Evolutionary conservation across 2,888 invertebrate species (phyloP).

Genomic region (Lomographa bimaculata): DNA sequence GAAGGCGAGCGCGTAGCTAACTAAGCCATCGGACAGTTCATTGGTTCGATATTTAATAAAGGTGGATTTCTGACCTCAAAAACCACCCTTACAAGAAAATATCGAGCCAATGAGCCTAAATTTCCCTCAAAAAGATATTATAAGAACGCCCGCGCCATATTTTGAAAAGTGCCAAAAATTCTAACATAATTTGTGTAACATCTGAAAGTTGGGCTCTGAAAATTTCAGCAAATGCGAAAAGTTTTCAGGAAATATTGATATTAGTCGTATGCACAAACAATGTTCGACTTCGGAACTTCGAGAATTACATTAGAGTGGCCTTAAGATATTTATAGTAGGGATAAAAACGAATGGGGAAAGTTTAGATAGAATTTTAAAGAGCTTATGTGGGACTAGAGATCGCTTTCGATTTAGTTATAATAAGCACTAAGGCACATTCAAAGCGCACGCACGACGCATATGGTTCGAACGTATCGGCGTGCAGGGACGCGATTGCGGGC

Average conservation of each 20-base stretch:
- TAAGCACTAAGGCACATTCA: too few species aligned
- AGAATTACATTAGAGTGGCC: constrained; percentile 9
- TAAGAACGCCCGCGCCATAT: constrained; percentile 23
- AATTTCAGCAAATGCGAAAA: constrained; percentile 26
- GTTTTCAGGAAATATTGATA: constrained; percentile 28
- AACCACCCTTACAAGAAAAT: neutral
- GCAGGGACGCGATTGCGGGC: too few species aligned
- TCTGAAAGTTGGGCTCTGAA: constrained; percentile 21
- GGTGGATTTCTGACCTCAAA: too few species aligned
- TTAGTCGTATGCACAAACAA: constrained; percentile 33
- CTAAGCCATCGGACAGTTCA: too few species aligned
- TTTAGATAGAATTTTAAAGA: constrained; percentile 8
- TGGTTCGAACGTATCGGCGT: too few species aligned
- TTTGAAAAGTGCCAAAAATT: constrained; percentile 33
- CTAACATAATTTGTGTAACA: constrained; percentile 31
- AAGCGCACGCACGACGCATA: too few species aligned
- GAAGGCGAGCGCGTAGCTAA: too few species aligned
- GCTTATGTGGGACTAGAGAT: too few species aligned
- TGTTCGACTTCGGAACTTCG: constrained; percentile 12
- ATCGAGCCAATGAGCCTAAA: constrained; percentile 1
- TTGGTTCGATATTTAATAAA: too few species aligned
- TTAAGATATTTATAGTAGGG: constrained; percentile 14
- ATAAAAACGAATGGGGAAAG: constrained; percentile 9
- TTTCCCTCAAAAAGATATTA: constrained; percentile 17
- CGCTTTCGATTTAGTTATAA: too few species aligned